These are phyloP conservation scores for Microplitis deprimator DNA, from an alignment of 2,888 invertebrate species.

Conservation along the genomic window DNA sequence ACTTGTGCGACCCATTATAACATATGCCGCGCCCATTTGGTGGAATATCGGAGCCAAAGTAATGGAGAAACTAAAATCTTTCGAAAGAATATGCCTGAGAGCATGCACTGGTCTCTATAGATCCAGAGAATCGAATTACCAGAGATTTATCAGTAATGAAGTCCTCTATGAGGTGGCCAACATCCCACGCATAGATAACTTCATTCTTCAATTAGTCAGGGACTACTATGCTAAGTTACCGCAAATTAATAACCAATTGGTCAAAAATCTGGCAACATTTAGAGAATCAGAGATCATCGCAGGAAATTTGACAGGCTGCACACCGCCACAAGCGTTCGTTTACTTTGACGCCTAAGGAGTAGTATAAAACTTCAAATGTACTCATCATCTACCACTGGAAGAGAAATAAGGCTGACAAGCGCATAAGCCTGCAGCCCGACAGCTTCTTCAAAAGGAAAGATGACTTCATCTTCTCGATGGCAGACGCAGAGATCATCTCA, in stretches of 20 bases:
- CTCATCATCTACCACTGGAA: neutral
- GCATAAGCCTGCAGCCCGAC: no score
- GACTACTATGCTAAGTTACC: neutral
- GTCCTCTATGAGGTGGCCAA: neutral
- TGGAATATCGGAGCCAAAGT: conserved; percentile 36
- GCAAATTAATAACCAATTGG: neutral
- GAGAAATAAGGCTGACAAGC: neutral
- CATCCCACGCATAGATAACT: neutral
- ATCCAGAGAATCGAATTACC: neutral
- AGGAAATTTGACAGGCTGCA: neutral
- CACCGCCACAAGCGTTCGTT: neutral
- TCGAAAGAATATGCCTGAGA: conserved; percentile 31
- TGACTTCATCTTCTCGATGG: no score
- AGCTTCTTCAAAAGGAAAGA: no score
- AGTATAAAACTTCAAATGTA: neutral
- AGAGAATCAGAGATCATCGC: neutral
- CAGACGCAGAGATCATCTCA: no score
- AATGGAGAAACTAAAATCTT: conserved; percentile 36
- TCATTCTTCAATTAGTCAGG: neutral
- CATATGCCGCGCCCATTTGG: conserved; percentile 8
- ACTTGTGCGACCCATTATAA: conserved; percentile 27
- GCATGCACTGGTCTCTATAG: neutral
- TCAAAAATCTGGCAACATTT: neutral
- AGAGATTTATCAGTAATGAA: neutral
- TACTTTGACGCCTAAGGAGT: neutral